Percentiles rank a stretch among this genome's conserved stretches.
phyloP scores from a whole-genome alignment of 2,797 vertebrate species.

The Carcharodon carcharias region DNA sequence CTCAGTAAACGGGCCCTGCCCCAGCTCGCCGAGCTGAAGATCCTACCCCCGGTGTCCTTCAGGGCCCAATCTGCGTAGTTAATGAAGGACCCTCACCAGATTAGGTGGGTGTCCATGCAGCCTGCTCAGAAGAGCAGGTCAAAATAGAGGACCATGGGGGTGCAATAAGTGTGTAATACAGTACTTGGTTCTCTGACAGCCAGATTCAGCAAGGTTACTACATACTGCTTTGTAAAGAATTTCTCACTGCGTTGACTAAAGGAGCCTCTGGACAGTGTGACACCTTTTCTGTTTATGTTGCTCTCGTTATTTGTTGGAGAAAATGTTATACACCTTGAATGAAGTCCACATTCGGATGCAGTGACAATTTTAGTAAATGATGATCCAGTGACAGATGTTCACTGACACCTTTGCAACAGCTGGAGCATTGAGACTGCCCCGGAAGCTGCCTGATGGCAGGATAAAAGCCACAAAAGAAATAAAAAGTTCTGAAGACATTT shows the following conservation, averaged over 20 bases:
- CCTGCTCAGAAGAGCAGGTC: neutral
- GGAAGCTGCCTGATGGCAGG: neutral
- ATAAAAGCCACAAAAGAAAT: neutral
- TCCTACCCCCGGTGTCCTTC: too few relatives aligned
- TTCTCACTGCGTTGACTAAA: neutral
- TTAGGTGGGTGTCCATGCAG: neutral
- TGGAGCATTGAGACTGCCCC: neutral
- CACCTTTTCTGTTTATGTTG: neutral
- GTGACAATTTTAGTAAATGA: neutral
- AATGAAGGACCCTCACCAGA: neutral
- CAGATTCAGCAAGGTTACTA: neutral
- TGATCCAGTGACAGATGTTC: neutral
- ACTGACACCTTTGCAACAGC: neutral
- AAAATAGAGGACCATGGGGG: neutral
- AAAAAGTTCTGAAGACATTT: neutral
- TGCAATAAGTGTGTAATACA: neutral
- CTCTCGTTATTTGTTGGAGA: neutral
- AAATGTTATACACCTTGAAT: neutral
- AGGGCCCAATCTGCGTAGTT: neutral
- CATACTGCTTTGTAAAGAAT: neutral
- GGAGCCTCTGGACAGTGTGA: neutral
- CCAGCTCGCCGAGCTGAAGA: too few relatives aligned
- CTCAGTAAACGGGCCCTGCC: too few relatives aligned
- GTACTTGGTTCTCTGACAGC: neutral
- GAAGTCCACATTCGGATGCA: neutral